Percentiles rank a stretch among this genome's conserved stretches.
These are phyloP conservation scores for Sebastes flavidus DNA, from an alignment of 2,797 vertebrate genomes.

Conservation along the genomic window DNA sequence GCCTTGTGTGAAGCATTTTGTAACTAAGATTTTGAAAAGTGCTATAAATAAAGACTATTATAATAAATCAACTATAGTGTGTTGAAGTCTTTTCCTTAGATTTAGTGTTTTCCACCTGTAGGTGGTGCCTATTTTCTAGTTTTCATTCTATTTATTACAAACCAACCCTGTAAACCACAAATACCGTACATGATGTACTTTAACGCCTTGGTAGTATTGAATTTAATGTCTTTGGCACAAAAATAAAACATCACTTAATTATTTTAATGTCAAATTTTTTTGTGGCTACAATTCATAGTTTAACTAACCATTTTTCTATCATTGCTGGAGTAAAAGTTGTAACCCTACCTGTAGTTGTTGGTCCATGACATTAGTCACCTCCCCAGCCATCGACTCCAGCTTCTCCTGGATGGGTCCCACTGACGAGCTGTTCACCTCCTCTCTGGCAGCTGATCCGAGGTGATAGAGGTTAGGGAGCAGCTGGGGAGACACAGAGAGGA, in stretches of 20 bases:
- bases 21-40: background rate
- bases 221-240: background rate
- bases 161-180: background rate
- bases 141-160: background rate
- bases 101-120: background rate
- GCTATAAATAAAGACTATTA: background rate
- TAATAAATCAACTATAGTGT: background rate
- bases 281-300: background rate
- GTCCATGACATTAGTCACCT: constrained; percentile 94
- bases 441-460: constrained; percentile 87
- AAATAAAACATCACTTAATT: background rate
- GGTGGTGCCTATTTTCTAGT: background rate
- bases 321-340: background rate
- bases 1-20: background rate
- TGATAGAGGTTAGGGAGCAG: constrained; percentile 96
- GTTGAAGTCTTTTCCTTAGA: background rate
- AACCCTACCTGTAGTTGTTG: constrained; percentile 92
- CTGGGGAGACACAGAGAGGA: constrained; percentile 67
- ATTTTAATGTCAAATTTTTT: background rate
- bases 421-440: constrained; percentile 84
- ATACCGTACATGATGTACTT: background rate
- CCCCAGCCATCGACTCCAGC: constrained; percentile 95
- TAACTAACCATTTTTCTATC: background rate
- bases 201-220: background rate
- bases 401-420: constrained; percentile 94